Evolutionary conservation across 1,140 invertebrate genomes (phyloP).

Genomic region (Yoshiicerus persimilis): DNA sequence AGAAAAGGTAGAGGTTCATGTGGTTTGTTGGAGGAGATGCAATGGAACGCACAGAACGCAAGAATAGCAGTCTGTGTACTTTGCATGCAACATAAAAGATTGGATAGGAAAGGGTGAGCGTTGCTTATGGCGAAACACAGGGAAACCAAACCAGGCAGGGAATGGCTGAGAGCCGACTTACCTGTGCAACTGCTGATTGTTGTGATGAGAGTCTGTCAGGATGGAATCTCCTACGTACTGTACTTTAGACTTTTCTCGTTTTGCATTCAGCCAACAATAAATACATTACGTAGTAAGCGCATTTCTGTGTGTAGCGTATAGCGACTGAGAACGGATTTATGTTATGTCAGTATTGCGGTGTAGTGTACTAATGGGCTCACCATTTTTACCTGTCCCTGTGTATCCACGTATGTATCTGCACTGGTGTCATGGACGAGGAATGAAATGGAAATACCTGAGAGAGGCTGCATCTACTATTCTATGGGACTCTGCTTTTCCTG

Average conservation of each 20-base stretch:
- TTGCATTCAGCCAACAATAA: neutral
- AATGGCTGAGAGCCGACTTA: too few species aligned
- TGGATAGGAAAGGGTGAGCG: neutral
- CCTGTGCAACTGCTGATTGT: neutral
- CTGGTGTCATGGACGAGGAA: too few species aligned
- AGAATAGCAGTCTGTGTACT: neutral
- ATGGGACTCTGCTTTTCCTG: neutral
- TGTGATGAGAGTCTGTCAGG: neutral
- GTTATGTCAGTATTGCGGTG: neutral
- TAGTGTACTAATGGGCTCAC: neutral
- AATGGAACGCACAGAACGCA: neutral
- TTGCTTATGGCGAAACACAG: neutral
- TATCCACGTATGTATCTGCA: neutral
- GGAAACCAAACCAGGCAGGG: too few species aligned
- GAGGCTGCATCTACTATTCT: neutral
- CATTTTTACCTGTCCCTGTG: neutral
- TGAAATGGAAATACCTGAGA: neutral
- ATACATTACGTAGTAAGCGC: neutral
- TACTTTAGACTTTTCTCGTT: neutral
- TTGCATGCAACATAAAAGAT: neutral
- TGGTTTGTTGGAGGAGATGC: neutral
- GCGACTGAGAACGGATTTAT: neutral
- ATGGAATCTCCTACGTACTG: neutral
- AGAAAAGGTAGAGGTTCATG: slow-evolving; percentile 21
- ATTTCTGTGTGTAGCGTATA: neutral